Evolutionary conservation across 2,888 invertebrate species (phyloP), one percentile per base, ranked within the genome.

Genomic region (Idaea straminata): DNA sequence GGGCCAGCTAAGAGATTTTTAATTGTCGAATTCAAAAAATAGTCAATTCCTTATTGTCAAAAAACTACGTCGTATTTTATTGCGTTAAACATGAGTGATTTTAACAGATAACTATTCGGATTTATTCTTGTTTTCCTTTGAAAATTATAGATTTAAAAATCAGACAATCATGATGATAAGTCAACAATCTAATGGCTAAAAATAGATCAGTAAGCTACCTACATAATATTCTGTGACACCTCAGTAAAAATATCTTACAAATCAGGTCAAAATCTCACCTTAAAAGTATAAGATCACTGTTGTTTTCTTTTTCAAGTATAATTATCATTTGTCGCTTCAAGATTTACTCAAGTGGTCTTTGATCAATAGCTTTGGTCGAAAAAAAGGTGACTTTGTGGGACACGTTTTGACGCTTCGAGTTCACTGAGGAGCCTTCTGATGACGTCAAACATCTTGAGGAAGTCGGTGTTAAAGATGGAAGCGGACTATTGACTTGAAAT

Each of bases 291-390:
- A 47, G 47, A 10, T 10, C 47, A 47, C 68, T 69, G 66, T 69
- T 72, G 72, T 72, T 68, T 66, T 57, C 65, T 63, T 69, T 64
- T 72, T 70, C 68, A 34, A 60, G 35, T 15, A 35, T 25, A 60
- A 60, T 60, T 47, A 47, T 47, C 47, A 47, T 47, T 47, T 47
- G 47, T 13, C 3, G 47, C 13, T 62, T 62, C 57, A 61, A 60
- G 65, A 67, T 69, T 58, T 65, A 61, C 61, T 57, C 59, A 63
- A 69, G 63, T 67, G 57, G 78, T 82, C 84, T 86, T 84, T 82
- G 82, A 86, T 87, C 87, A 85, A 87, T 85, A 83, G 79, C 80
- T 76, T 74, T 77, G 67, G 65, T 75, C 80, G 78, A 83, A 84
- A 25, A n/a, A 83, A 81, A 81, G 47, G 82, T 83, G 84, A 82